Conservation (phyloP, 2,113 vertebrate genomes). For the Cochlearius cochlearius region DNA sequence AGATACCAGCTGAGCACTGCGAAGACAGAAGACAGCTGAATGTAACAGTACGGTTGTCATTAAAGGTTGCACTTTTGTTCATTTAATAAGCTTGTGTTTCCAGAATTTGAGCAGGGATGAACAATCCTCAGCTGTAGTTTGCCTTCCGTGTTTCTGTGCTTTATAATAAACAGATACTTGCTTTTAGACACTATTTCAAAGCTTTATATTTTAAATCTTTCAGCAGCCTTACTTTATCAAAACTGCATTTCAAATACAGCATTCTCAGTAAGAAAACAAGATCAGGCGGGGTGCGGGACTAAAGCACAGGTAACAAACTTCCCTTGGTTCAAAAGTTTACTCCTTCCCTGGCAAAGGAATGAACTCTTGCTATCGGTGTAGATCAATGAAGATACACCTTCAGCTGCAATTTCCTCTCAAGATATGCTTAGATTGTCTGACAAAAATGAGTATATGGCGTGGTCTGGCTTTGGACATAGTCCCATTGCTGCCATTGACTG, state of each 20-base stretch:
- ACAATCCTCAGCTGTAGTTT: background rate
- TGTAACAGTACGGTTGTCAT: background rate
- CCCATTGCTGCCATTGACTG: background rate
- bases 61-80: background rate
- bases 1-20: constrained; percentile 54
- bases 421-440: background rate
- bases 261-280: background rate
- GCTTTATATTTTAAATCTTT: background rate
- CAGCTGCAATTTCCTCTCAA: background rate
- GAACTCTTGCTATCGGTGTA: background rate
- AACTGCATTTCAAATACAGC: background rate
- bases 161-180: constrained; percentile 35
- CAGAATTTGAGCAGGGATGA: background rate
- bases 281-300: background rate
- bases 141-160: background rate
- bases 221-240: background rate
- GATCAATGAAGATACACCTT: background rate
- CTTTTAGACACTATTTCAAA: background rate
- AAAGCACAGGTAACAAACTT: background rate
- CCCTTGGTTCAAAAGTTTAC: background rate
- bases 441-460: background rate
- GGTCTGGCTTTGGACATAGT: background rate
- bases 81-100: background rate
- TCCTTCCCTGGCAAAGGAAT: background rate
- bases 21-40: background rate